These are phyloP conservation scores for Lepisosteus osseus DNA, from an alignment of 2,113 vertebrate genomes.

Conservation along the genomic window DNA sequence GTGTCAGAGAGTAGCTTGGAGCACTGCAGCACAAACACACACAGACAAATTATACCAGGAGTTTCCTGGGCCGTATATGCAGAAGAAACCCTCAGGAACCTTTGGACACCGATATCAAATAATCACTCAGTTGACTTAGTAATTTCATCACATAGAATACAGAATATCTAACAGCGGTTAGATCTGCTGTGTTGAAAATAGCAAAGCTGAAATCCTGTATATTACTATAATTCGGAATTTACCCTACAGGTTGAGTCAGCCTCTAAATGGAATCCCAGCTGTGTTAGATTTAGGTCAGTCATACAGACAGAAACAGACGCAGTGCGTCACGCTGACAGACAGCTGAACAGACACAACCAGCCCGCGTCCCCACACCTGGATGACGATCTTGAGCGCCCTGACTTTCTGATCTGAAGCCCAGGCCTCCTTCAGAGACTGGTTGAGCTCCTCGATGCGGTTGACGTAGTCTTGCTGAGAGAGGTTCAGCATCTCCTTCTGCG, in stretches of 20 bases:
- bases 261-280: too few species aligned
- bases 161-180: too few species aligned
- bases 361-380: conserved; percentile 73
- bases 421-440: conserved; percentile 93
- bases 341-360: background rate
- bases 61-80: too few species aligned
- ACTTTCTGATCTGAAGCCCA: conserved; percentile 98
- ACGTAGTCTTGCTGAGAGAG: conserved; percentile 96
- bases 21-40: conserved; percentile 66
- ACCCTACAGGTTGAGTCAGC: too few species aligned
- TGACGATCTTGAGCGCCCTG: conserved; percentile 96
- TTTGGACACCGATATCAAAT: too few species aligned
- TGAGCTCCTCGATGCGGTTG: conserved; percentile 92
- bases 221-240: too few species aligned
- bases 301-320: background rate
- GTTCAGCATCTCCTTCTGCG: conserved; percentile 90
- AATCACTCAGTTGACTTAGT: too few species aligned
- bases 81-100: too few species aligned
- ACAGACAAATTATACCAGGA: background rate
- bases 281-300: background rate
- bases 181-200: too few species aligned
- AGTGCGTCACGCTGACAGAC: background rate
- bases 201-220: too few species aligned
- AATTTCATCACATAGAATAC: too few species aligned
- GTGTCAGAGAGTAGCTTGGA: conserved; percentile 97